phyloP scores from a whole-genome alignment of 2,113 vertebrate genomes.

The Cyanoramphus novaezelandiae region DNA sequence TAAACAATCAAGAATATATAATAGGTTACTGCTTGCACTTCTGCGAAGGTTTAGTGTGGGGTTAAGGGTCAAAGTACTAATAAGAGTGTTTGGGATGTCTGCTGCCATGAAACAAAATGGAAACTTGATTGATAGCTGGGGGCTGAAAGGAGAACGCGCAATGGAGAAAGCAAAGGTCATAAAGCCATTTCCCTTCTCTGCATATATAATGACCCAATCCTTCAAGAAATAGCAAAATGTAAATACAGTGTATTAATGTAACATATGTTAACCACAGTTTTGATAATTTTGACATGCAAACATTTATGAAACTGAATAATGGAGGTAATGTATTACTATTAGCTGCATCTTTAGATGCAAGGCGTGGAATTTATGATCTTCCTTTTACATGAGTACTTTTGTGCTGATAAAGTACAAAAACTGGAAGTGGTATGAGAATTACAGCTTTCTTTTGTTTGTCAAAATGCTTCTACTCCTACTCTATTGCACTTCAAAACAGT shows the following conservation, averaged over 20 bases:
- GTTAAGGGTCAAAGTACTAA: conserved; percentile 95
- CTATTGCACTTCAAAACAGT: neutral
- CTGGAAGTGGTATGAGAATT: neutral
- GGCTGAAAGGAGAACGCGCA: conserved; percentile 79
- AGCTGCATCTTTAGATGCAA: neutral
- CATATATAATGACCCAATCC: conserved; percentile 80
- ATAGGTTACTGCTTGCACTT: conserved; percentile 78
- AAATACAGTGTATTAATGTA: conserved; percentile 87
- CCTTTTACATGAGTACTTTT: neutral
- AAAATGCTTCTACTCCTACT: neutral
- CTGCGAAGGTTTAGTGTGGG: conserved; percentile 84
- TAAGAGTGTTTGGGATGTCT: conserved; percentile 98
- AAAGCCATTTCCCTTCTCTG: conserved; percentile 83
- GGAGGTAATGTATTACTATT: neutral
- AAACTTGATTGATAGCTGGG: conserved; percentile 98
- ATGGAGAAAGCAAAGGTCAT: conserved; percentile 87
- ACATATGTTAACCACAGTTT: conserved; percentile 85
- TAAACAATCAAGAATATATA: conserved; percentile 77
- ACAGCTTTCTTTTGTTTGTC: neutral
- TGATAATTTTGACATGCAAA: conserved; percentile 82
- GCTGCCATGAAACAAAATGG: conserved; percentile 98
- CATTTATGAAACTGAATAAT: conserved; percentile 83
- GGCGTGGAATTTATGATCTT: neutral
- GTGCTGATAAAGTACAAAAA: neutral
- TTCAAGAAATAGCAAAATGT: conserved; percentile 75